These are phyloP conservation scores for Pseudomyrmex dendroicus DNA, from an alignment of 1,140 invertebrate genomes.

Conservation along the genomic window DNA sequence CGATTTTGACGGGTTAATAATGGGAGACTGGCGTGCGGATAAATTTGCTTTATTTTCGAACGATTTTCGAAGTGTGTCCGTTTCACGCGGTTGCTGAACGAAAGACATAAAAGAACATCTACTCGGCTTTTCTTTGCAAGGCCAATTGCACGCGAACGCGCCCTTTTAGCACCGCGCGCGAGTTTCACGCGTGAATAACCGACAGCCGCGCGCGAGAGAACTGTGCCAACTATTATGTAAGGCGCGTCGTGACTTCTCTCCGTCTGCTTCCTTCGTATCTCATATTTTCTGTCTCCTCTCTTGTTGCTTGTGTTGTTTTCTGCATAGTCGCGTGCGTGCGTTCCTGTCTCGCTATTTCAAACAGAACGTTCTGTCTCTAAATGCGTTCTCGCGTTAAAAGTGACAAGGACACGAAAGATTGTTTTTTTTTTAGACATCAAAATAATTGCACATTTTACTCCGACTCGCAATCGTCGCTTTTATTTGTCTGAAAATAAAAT, in stretches of 20 bases:
- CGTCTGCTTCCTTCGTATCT: conserved; percentile 40
- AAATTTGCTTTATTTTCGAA: no score
- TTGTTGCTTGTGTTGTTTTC: conserved; percentile 38
- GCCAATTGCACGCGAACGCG: conserved; percentile 50
- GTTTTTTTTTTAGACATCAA: not conserved
- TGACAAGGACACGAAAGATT: not conserved
- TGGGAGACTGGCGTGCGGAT: no score
- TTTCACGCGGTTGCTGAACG: not conserved
- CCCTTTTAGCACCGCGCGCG: conserved; percentile 50
- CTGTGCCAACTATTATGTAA: conserved; percentile 77
- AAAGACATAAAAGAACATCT: not conserved
- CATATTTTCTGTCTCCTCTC: conserved; percentile 41
- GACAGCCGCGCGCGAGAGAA: conserved; percentile 66
- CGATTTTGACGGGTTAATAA: not conserved
- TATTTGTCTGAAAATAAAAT: not conserved
- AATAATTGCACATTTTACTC: not conserved
- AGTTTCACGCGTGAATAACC: conserved; percentile 72
- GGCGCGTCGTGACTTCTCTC: conserved; percentile 53
- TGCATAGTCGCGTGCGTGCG: conserved; percentile 27
- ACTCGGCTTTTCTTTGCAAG: not conserved
- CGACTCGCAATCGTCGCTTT: not conserved
- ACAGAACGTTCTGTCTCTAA: conserved; percentile 48
- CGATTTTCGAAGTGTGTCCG: no score
- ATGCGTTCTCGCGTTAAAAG: conserved; percentile 49
- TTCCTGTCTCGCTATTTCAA: conserved; percentile 32